Conservation (phyloP, 2,888 invertebrate species). For the Xanthorhoe spadicearia region DNA sequence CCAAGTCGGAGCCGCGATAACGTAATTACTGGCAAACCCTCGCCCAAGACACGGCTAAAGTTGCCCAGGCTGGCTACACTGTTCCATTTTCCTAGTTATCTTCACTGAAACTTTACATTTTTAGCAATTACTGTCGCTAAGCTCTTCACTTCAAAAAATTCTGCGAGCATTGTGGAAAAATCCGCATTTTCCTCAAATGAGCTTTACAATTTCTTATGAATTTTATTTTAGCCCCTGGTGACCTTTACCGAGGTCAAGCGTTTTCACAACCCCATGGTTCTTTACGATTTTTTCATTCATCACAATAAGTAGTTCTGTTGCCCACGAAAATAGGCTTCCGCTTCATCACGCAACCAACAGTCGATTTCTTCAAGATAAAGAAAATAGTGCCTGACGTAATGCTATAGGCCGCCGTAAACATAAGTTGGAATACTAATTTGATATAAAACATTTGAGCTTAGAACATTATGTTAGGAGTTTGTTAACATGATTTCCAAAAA, state of each 20-base stretch:
- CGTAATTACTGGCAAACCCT: constrained; percentile 68
- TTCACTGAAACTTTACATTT: constrained; percentile 38
- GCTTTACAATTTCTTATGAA: constrained; percentile 4
- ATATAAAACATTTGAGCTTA: constrained; percentile 25
- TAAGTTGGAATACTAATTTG: constrained; percentile 25
- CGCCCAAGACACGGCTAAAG: constrained; percentile 55
- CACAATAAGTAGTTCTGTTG: constrained; percentile 39
- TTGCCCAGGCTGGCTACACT: constrained; percentile 49
- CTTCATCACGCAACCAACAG: constrained; percentile 40
- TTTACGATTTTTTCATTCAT: constrained; percentile 40
- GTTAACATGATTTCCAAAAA: constrained; percentile 9
- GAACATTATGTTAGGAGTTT: constrained; percentile 10
- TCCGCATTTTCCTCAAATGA: constrained; percentile 22
- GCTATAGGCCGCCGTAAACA: constrained; percentile 23
- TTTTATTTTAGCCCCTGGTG: constrained; percentile 8
- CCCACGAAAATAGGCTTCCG: constrained; percentile 27
- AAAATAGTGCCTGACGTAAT: constrained; percentile 23
- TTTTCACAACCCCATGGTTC: constrained; percentile 31
- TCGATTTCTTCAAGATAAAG: constrained; percentile 35
- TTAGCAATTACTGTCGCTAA: constrained; percentile 32
- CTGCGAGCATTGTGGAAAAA: constrained; percentile 23
- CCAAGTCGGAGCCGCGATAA: constrained; percentile 65
- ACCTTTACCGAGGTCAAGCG: constrained; percentile 38
- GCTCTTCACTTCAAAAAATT: constrained; percentile 24
- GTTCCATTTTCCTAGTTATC: constrained; percentile 44